Conservation (phyloP, 2,113 vertebrate genomes). For the Aptenodytes patagonicus region DNA sequence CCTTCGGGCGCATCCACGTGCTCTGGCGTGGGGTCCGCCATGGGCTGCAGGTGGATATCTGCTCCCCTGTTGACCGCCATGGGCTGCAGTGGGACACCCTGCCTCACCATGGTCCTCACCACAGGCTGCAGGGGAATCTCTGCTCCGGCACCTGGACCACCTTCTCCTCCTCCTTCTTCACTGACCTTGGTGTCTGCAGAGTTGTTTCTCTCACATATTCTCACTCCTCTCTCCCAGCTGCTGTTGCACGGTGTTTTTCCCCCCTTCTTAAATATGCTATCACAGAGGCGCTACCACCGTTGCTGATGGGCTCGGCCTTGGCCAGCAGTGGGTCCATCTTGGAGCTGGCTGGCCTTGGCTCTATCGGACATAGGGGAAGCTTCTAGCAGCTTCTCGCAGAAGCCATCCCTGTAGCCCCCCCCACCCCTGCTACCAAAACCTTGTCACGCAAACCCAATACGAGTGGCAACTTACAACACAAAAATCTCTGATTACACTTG, state of each 20-base stretch:
- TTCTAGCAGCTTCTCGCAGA: background rate
- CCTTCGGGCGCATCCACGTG: background rate
- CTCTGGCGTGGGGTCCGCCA: background rate
- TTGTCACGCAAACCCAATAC: background rate
- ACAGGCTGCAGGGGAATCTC: background rate
- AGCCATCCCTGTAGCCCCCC: background rate
- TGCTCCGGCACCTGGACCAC: background rate
- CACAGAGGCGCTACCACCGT: rapidly evolving
- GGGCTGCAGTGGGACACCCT: background rate
- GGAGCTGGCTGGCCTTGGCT: background rate
- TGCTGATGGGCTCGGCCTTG: background rate
- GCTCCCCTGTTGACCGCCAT: background rate
- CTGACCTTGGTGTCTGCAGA: background rate
- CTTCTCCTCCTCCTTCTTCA: background rate
- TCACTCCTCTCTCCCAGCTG: background rate
- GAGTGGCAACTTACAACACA: rapidly evolving
- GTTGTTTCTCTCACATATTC: background rate
- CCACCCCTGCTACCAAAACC: background rate
- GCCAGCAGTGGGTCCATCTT: rapidly evolving
- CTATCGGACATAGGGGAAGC: rapidly evolving
- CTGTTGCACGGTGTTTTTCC: no score
- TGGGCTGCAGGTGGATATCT: background rate
- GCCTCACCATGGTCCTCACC: background rate
- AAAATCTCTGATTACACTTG: background rate
- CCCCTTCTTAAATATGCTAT: background rate